Percentiles rank a stretch among this genome's conserved stretches.
phyloP scores from a whole-genome alignment of 2,113 vertebrate species.

The Lasiurus borealis region DNA sequence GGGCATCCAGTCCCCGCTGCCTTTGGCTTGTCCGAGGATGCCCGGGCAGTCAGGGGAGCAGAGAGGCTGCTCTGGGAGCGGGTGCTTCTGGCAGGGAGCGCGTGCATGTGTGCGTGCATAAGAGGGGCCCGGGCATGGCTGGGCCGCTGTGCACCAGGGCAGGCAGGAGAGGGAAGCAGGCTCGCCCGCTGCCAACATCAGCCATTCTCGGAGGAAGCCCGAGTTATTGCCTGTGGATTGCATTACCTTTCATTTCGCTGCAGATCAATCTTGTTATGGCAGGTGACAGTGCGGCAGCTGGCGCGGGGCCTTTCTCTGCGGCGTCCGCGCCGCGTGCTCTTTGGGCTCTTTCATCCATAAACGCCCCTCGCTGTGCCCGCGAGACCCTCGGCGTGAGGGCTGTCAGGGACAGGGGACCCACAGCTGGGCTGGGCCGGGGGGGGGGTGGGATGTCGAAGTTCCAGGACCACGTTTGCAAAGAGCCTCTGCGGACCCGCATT shows the following conservation, averaged over 20 bases:
- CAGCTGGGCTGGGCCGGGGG: neutral
- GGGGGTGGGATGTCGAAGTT: neutral
- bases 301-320: neutral
- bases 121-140: neutral
- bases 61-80: neutral
- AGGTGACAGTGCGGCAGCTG: neutral
- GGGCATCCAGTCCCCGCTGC: neutral
- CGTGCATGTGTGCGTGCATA: accelerated
- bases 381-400: neutral
- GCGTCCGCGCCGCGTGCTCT: neutral
- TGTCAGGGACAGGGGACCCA: neutral
- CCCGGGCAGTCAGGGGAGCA: accelerated
- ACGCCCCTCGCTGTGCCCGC: neutral
- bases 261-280: constrained; percentile 69
- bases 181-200: constrained; percentile 51
- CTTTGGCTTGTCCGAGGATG: neutral
- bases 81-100: neutral
- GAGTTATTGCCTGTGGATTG: constrained; percentile 66
- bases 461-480: neutral
- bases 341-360: constrained; percentile 49
- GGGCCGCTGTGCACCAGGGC: neutral
- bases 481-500: neutral
- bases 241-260: constrained; percentile 65
- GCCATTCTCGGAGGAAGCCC: constrained; percentile 64
- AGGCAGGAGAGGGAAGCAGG: neutral